Base-by-base conservation (phyloP, 2,113 vertebrate species). In the Empidonax alnorum region DNA sequence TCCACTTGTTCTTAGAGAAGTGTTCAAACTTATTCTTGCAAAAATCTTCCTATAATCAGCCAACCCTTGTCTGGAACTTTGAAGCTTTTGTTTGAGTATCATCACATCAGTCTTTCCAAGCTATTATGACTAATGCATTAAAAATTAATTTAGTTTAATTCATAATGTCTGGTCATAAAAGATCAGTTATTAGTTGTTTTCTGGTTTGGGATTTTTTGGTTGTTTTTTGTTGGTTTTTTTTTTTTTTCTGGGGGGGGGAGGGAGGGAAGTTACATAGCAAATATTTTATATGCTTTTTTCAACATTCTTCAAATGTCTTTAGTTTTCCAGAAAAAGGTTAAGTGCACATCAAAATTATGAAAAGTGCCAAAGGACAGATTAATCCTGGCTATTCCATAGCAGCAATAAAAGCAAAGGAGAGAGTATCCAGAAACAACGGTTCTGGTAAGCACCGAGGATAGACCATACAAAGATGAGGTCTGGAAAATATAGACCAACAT, bases 231-330 rank as follows among this genome's bases (percentile, higher is more conserved):
- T 3, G 4, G 6, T 12, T 30, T 41, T 35, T 25, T n/a, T 35
- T 25, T 17, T 61, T 37, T 61, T 25, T 17, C 10, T 9, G 9
- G 47, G 14, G 46, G 39, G 37, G 17, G 3, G 6, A 3, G 14
- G 35, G 27, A 27, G 12, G 4, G 6, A 4, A 10, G 0, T 5
- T 79, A 10, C 11, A 0, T 27, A 52, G 3, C 4, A 66, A 37
- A 14, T 31, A 25, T 58, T 77, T 58, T 37, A 14, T 33, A 33
- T 2, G 6, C 2, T 33, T 90, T 90, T 68, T 65, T 10, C 66
- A 85, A 1, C 5, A 35, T 68, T 75, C 14, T 72, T 83, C 41
- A 74, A 35, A 76, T n/a, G 3, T 5, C 13, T 41, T 79, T 72
- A 9, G 0, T 49, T 88, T 80, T 46, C 22, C 15, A 58, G 41